Percentiles rank a stretch among this genome's conserved stretches.
Evolutionary conservation across 2,888 invertebrate species (phyloP).

Genomic region (Coelinius sp.): DNA sequence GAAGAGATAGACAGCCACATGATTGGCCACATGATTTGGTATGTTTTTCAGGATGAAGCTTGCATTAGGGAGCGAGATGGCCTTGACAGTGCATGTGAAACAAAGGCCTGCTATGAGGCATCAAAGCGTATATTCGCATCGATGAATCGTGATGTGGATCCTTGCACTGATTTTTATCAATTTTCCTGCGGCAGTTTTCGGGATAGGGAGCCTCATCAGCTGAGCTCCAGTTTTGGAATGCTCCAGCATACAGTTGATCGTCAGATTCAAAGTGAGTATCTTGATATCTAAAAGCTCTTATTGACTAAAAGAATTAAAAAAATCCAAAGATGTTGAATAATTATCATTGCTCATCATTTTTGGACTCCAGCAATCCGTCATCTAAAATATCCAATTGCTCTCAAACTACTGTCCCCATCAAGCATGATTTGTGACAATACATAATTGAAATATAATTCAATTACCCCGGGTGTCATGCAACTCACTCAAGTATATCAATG

Average conservation of each 20-base stretch:
- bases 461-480: background rate
- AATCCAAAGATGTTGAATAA: too few species aligned
- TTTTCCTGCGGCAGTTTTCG: slow-evolving; percentile 70
- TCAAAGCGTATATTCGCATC: slow-evolving; percentile 65
- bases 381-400: too few species aligned
- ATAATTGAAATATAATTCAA: slow-evolving; percentile 7
- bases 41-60: slow-evolving; percentile 64
- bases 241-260: slow-evolving; percentile 68
- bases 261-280: slow-evolving; percentile 69
- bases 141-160: slow-evolving; percentile 68
- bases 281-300: too few species aligned
- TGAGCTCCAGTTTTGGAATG: slow-evolving; percentile 66
- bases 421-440: too few species aligned
- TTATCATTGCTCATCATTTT: too few species aligned
- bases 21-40: background rate
- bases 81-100: slow-evolving; percentile 64
- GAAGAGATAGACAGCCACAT: background rate
- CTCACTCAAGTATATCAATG: background rate
- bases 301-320: too few species aligned
- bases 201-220: slow-evolving; percentile 59
- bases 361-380: too few species aligned
- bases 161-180: slow-evolving; percentile 71
- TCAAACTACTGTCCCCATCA: too few species aligned
- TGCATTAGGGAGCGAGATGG: slow-evolving; percentile 66
- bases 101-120: slow-evolving; percentile 65